Evolutionary conservation across 2,113 vertebrate genomes (phyloP), one percentile per base, ranked within the genome.

Genomic region (Saccopteryx leptura): DNA sequence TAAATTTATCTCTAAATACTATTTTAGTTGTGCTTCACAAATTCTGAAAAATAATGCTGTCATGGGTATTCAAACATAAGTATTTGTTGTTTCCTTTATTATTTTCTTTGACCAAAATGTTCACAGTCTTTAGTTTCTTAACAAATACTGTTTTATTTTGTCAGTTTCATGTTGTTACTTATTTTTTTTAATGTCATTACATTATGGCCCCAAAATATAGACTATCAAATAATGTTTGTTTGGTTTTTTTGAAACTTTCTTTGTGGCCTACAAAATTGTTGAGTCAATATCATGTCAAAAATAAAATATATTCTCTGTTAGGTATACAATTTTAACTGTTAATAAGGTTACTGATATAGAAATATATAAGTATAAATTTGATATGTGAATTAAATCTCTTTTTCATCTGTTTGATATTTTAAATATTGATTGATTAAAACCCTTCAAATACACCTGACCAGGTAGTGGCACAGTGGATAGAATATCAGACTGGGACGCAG

Each of bases 141-240:
- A 56, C 31, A 68, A 88, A 21, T 8, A n/a, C 1, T 21, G 60
- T 68, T 39, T 72, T 85, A 60, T 83, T 91, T 94, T 94, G 65
- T 74, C 33, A 18, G n/a, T 78, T 76, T 72, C 7, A 75, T 80
- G 7, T 58, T 87, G 23, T 31, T 65, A 71, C 2, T 87, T 83
- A 39, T 65, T 89, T 95, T 89, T 95, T 88, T 96, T 68, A 80
- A 17, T 18, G 18, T 87, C 72, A 54, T 13, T 80, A 65, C 17
- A 61, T 61, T 89, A 81, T 46, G 24, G 3, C 46, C 18, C 19
- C 2, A 81, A 90, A 68, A 26, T 12, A 79, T 14, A 68, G 17
- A 52, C 2, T 17, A 24, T n/a, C 71, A 56, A 15, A 74, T 79
- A 1, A 9, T 82, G 31, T 1, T 5, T 89, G 21, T 82, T 86